phyloP scores from a whole-genome alignment of 2,888 invertebrate species.

The Acrobasis repandana region DNA sequence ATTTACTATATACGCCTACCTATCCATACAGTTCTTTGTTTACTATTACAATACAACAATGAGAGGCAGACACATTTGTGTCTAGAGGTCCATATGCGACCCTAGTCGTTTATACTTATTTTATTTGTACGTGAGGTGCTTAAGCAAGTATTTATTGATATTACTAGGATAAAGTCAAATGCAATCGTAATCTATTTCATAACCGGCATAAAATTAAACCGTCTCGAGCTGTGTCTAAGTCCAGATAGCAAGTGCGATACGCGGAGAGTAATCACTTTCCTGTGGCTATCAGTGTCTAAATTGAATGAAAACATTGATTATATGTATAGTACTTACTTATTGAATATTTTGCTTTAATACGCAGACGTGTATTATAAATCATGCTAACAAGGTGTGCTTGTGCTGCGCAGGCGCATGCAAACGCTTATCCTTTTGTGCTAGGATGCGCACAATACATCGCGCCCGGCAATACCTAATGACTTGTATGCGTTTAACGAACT shows the following conservation, averaged over 20 bases:
- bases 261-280: constrained; percentile 11
- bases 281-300: constrained; percentile 29
- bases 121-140: background rate
- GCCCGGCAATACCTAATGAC: constrained; percentile 49
- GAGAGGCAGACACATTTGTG: constrained; percentile 1
- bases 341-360: constrained; percentile 37
- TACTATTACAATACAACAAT: constrained; percentile 23
- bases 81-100: constrained; percentile 2
- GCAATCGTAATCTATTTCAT: constrained; percentile 16
- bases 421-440: constrained; percentile 48
- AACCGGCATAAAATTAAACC: constrained; percentile 4
- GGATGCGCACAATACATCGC: constrained; percentile 45
- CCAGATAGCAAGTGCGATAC: constrained; percentile 18
- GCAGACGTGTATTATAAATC: constrained; percentile 50
- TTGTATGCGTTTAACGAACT: constrained; percentile 48
- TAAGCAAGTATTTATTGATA: constrained; percentile 14
- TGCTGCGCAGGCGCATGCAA: constrained; percentile 39
- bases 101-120: background rate
- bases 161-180: constrained; percentile 12
- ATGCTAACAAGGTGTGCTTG: constrained; percentile 62
- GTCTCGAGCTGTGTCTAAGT: background rate
- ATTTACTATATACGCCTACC: constrained; percentile 33
- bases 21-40: constrained; percentile 25
- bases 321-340: constrained; percentile 37
- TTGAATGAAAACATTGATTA: constrained; percentile 32